Evolutionary conservation across 1,140 invertebrate genomes (phyloP).

Genomic region (Drepana arcuata): DNA sequence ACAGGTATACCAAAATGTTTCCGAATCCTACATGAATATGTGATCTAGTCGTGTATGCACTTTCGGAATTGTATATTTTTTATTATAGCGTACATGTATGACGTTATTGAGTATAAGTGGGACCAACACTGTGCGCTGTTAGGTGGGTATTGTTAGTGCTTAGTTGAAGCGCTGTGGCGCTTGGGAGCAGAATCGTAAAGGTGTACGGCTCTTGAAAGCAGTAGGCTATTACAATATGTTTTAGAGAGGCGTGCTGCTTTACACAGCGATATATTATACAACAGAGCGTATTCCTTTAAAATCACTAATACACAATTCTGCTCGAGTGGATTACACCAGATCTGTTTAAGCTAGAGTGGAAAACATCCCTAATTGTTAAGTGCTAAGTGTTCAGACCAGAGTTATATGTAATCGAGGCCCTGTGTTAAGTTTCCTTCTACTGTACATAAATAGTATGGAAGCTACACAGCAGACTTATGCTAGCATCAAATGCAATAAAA

Average conservation of each 20-base stretch:
- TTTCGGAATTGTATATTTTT: constrained; percentile 70
- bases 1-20: constrained; percentile 66
- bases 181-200: constrained; percentile 30
- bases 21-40: constrained; percentile 71
- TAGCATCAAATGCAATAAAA: constrained; percentile 33
- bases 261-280: constrained; percentile 48
- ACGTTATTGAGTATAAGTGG: constrained; percentile 57
- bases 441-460: constrained; percentile 35
- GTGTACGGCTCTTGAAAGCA: constrained; percentile 51
- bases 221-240: constrained; percentile 66
- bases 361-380: constrained; percentile 29
- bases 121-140: constrained; percentile 61
- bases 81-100: constrained; percentile 59
- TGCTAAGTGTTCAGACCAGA: constrained; percentile 25
- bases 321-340: constrained; percentile 44
- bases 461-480: constrained; percentile 20
- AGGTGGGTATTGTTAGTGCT: constrained; percentile 29
- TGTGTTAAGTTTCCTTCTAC: constrained; percentile 32
- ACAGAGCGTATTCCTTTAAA: constrained; percentile 44
- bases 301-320: constrained; percentile 29
- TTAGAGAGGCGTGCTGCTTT: constrained; percentile 58
- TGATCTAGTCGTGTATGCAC: constrained; percentile 70
- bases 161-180: constrained; percentile 19
- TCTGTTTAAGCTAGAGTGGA: constrained; percentile 36
- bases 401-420: constrained; percentile 18